Conservation (phyloP, 2,888 invertebrate genomes). For the Spodoptera littoralis region DNA sequence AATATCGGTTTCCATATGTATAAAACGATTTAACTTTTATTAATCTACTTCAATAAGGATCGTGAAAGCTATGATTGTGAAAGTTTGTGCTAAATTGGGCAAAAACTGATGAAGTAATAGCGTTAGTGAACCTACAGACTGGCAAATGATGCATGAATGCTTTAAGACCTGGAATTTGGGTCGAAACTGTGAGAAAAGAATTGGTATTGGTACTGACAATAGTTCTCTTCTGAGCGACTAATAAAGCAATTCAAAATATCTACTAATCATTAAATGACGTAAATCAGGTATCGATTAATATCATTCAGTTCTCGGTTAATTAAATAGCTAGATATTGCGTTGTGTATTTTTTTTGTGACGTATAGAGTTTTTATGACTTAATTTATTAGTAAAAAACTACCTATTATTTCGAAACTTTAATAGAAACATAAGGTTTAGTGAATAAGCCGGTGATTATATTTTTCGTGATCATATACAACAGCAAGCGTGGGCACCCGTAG, state of each 20-base stretch:
- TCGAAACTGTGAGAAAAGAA: too few relatives aligned
- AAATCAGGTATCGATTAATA: slow-evolving; percentile 20
- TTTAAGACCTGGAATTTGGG: too few relatives aligned
- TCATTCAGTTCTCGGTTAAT: slow-evolving; percentile 16
- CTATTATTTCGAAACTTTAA: too few relatives aligned
- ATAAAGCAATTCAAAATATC: slow-evolving; percentile 13
- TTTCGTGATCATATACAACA: slow-evolving; percentile 33
- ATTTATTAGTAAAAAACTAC: too few relatives aligned
- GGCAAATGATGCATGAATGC: too few relatives aligned
- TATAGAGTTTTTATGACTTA: too few relatives aligned
- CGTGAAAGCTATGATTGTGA: too few relatives aligned
- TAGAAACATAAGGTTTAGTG: not conserved
- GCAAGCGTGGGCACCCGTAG: slow-evolving; percentile 30
- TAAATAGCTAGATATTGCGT: slow-evolving; percentile 14
- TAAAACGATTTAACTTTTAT: slow-evolving; percentile 16
- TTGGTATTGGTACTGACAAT: too few relatives aligned
- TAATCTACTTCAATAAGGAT: slow-evolving; percentile 1
- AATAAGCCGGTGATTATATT: slow-evolving; percentile 19
- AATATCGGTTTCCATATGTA: slow-evolving; percentile 21
- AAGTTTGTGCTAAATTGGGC: too few relatives aligned
- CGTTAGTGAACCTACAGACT: too few relatives aligned
- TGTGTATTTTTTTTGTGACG: not conserved
- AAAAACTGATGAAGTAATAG: too few relatives aligned
- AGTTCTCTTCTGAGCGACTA: too few relatives aligned
- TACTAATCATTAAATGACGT: slow-evolving; percentile 22